Evolutionary conservation across 2,888 invertebrate species (phyloP).

Genomic region (Megalurothrips usitatus): DNA sequence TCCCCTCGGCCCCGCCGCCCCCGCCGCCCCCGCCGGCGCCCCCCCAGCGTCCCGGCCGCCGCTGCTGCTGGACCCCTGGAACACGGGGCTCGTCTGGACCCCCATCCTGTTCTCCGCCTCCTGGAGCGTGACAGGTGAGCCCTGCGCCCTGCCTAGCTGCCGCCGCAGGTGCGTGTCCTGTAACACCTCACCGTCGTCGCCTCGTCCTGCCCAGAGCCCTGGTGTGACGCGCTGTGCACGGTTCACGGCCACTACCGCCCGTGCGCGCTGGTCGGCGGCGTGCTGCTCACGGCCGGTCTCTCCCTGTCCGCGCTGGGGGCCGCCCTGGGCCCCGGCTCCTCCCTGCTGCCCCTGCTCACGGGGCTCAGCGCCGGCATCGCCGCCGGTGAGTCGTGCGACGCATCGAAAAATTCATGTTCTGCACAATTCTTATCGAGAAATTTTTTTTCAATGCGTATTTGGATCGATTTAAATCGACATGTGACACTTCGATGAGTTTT

Average conservation of each 20-base stretch:
- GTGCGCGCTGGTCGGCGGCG: not conserved
- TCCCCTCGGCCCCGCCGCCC: not conserved
- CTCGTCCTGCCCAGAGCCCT: not conserved
- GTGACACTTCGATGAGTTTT: too few species aligned
- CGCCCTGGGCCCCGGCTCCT: not conserved
- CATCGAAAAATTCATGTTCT: too few species aligned
- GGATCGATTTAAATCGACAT: too few species aligned
- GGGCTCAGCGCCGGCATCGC: not conserved
- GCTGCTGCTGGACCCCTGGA: not conserved
- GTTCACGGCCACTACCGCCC: not conserved
- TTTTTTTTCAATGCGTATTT: not conserved
- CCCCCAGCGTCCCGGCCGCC: not conserved
- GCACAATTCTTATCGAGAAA: too few species aligned
- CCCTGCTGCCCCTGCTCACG: not conserved
- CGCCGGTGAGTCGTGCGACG: not conserved
- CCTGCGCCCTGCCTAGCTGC: too few species aligned
- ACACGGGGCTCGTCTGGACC: not conserved
- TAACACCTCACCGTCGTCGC: not conserved
- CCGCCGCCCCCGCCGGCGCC: not conserved
- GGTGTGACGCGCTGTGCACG: not conserved
- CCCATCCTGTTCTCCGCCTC: slow-evolving; percentile 2
- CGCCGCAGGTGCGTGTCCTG: not conserved
- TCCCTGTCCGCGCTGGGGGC: not conserved
- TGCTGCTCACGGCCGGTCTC: not conserved
- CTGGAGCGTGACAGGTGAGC: not conserved